Base-by-base conservation (phyloP, 2,797 vertebrate genomes). In the Rhinella marina region DNA sequence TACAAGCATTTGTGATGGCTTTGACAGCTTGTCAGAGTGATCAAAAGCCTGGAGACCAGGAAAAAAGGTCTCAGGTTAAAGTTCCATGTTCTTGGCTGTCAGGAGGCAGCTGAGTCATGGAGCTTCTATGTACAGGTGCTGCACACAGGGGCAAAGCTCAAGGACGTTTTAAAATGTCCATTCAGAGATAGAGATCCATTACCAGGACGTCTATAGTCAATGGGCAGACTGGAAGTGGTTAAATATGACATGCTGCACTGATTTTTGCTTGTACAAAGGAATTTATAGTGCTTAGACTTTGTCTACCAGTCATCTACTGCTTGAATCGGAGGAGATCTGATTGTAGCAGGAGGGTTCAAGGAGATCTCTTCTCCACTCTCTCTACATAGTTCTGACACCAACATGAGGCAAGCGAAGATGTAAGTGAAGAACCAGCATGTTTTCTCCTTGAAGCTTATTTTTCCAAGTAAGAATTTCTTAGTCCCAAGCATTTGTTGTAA, bases 381-480 rank as follows among this genome's bases (percentile, higher is more conserved):
- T 54, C n/a, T 72, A 83, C 48, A 27, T n/a, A 70, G 25, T 52
- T 21, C 14, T 21, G 25, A 27, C 56, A 61, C 32, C 29, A 41
- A n/a, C 59, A 48, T 14, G 14, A 23, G 41, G 19, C 72, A 12
- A n/a, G n/a, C n/a, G 25, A 50, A 23, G 19, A 21, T 21, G 7
- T 84, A 17, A 27, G 50, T 21, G n/a, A 84, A 70, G 52, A 27
- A 32, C 25, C 54, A 84, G 29, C 12, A 57, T n/a, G 54, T 57
- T 59, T 12, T 61, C 27, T 7, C 52, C 19, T 75, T 61, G 52
- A 84, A 59, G 25, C 70, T 21, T 7, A 48, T 57, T 75, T 56
- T 73, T 21, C 3, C 54, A 84, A 41, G 82, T 75, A 84, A 84
- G 52, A 41, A 32, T 84, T 84, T 84, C 8, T 48, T 21, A 73